These are phyloP conservation scores for Herpetotheres cachinnans DNA, from an alignment of 2,113 vertebrate genomes.

Conservation along the genomic window DNA sequence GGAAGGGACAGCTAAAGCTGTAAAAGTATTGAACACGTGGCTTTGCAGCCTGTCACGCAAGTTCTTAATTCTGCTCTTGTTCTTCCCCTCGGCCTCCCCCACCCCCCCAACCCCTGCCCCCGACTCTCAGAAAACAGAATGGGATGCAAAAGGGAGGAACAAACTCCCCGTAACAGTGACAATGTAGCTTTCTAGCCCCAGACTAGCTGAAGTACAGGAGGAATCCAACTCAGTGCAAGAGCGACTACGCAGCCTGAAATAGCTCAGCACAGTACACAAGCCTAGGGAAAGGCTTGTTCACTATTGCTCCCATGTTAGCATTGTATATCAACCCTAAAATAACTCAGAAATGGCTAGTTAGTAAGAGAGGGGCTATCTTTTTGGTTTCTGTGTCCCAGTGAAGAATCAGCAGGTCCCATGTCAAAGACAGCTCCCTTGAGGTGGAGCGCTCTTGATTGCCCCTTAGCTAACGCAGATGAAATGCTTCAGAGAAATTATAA, in stretches of 20 bases:
- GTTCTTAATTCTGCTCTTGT: background rate
- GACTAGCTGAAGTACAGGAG: background rate
- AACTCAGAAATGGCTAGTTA: background rate
- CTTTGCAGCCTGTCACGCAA: background rate
- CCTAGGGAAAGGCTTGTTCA: background rate
- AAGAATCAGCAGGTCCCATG: background rate
- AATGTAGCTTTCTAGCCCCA: background rate
- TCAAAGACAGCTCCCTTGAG: background rate
- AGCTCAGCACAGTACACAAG: background rate
- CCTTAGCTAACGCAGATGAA: background rate
- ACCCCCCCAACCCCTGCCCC: too few species aligned
- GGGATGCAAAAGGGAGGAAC: background rate
- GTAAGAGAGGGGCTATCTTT: background rate
- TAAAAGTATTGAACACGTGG: background rate
- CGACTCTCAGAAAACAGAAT: background rate
- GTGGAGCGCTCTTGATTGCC: background rate
- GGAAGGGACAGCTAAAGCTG: background rate
- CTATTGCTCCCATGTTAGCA: background rate
- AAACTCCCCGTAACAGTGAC: background rate
- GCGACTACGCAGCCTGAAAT: fast-evolving
- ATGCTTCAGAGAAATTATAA: background rate
- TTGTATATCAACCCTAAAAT: background rate
- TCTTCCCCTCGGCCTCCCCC: too few species aligned
- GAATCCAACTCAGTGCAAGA: background rate
- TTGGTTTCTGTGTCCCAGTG: background rate